Conservation (phyloP, 2,113 vertebrate genomes). For the Condylura cristata region DNA sequence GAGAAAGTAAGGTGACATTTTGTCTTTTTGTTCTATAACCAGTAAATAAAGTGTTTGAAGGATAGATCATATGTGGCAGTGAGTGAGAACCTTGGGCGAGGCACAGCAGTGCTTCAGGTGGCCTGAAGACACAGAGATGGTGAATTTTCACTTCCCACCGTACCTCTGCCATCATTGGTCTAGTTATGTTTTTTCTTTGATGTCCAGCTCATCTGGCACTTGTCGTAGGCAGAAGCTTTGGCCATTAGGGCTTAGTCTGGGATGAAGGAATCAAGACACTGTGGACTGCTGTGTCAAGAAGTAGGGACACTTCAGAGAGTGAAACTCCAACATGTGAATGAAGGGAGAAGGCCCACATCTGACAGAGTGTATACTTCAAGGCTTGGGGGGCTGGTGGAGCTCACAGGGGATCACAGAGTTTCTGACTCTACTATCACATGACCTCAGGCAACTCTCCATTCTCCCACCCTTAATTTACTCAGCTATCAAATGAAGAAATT, state of each 20-base stretch:
- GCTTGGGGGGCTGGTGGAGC: not conserved
- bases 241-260: not conserved
- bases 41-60: not conserved
- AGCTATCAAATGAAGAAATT: not conserved
- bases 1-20: not conserved
- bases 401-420: not conserved
- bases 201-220: conserved; percentile 55
- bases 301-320: not conserved
- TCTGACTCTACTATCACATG: not conserved
- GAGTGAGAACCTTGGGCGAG: not conserved
- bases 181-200: conserved; percentile 33
- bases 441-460: not conserved
- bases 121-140: not conserved
- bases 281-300: not conserved
- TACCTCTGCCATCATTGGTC: not conserved
- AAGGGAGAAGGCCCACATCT: not conserved
- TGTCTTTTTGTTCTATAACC: not conserved
- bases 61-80: not conserved
- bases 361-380: not conserved
- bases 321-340: not conserved
- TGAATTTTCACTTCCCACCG: conserved; percentile 31
- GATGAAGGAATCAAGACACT: not conserved
- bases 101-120: not conserved
- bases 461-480: not conserved
- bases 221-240: conserved; percentile 47